Evolutionary conservation across 2,888 invertebrate genomes (phyloP), one percentile per base, ranked within the genome.

Genomic region (Dendrolimus pini): DNA sequence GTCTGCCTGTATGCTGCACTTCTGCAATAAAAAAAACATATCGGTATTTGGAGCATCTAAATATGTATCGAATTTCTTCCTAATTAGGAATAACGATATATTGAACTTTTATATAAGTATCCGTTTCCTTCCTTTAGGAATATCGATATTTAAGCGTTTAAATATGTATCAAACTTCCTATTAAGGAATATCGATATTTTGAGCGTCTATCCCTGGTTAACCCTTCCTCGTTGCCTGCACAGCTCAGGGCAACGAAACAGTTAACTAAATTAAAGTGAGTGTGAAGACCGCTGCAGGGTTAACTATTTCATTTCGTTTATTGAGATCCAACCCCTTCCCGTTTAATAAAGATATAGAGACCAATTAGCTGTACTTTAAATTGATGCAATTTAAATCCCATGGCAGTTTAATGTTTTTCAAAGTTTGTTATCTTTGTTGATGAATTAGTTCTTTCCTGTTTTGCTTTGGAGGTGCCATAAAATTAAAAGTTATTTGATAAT

Each of bases 191-290:
- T 57, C 59, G 56, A 55, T 53, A 56, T 18, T 9, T 41, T 1
- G 14, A 53, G 30, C 6, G 30, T 58, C 55, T 82, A 72, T 78
- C 86, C 74, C 83, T 77, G 77, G 58, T 69, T 72, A 89, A 89
- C 89, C 90, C 89, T 89, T 89, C 79, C 83, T 76, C 77, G 69
- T 67, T 61, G 72, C 60, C 74, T 83, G 86, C 86, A 83, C 69
- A 63, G 83, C 85, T 70, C 80, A 75, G 80, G 82, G 86, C 85
- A 82, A 74, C 84, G 80, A 77, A 83, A 88, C 88, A 82, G 88
- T 89, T 89, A 90, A 89, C 89, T 88, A 90, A 90, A 89, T 89
- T 89, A 89, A 89, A 89, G 80, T 83, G 87, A 89, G 87, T 90
- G 90, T 84, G 89, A 89, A 88, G 85, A 85, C 83, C 84, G 83